Evolutionary conservation across 2,113 vertebrate species (phyloP).

Genomic region (Mormyrus lacerda): DNA sequence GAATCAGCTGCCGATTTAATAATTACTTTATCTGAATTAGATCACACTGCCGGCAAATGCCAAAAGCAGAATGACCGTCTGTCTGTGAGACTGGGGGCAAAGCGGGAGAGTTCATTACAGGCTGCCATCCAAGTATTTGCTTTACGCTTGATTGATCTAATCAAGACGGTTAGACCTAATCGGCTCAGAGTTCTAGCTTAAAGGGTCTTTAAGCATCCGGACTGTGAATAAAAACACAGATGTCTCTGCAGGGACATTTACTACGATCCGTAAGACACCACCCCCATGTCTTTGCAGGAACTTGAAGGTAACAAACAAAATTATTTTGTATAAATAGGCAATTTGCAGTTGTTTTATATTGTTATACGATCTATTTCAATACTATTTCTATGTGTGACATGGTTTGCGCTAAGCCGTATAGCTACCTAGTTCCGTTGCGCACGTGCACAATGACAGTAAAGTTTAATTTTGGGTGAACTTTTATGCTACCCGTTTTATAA

Average conservation of each 20-base stretch:
- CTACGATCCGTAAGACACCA: not conserved
- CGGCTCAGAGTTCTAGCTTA: not conserved
- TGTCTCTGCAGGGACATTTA: not conserved
- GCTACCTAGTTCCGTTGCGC: too few species aligned
- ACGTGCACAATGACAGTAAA: not conserved
- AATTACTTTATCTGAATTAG: not conserved
- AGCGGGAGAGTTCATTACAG: not conserved
- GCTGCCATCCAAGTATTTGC: not conserved
- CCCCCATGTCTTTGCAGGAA: not conserved
- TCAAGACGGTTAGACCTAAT: not conserved
- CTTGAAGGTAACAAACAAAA: not conserved
- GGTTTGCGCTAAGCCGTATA: not conserved
- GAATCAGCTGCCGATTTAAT: not conserved
- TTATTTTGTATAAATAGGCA: not conserved
- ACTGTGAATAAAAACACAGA: not conserved
- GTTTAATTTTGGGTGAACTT: not conserved
- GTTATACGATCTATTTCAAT: not conserved
- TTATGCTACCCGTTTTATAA: not conserved
- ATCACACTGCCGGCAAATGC: not conserved
- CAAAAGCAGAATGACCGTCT: not conserved
- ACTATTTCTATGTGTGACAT: not conserved
- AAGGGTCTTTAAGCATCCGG: not conserved
- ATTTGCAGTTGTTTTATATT: not conserved
- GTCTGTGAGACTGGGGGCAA: not conserved
- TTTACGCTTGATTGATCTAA: not conserved